Base-by-base conservation (phyloP, 2,797 vertebrate species). In the Perodicticus potto region DNA sequence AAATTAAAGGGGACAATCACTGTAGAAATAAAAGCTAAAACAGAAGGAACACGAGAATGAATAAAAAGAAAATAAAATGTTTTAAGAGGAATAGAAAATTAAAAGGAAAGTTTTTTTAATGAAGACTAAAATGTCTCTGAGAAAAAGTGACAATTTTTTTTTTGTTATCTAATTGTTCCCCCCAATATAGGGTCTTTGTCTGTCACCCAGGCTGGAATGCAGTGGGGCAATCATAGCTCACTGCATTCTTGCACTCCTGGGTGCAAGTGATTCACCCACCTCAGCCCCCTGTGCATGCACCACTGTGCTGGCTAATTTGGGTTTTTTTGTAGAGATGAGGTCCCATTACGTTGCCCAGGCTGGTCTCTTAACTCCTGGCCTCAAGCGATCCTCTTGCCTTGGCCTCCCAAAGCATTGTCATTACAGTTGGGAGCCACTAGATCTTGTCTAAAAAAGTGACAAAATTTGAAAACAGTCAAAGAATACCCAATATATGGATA, bases 1-100 rank as follows among this genome's bases (percentile, higher is more conserved):
- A 91, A 87, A 84, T 53, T 29, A 91, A 87, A 72, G 55, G 20
- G 78, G 55, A 96, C 78, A 81, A 43, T 23, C 22, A 92, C 67
- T 83, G 43, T 55, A 69, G n/a, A 74, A 67, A 69, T 69, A 16
- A 93, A 86, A 12, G 49, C 45, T 69, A 91, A 93, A 74, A 29
- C 34, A 70, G 45, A 84, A 92, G 34, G 34, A 87, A 5, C 14
- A 14, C 5, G 14, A 69, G 29, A 88, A 91, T 80, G 29, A 83
- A 22, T 59, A 40, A 73, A 61, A 11, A 65, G n/a, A 55, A 89
- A 77, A 27, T 3, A 67, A 91, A 78, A 84, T 63, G 3, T 22
- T 37, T 86, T 73, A 10, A 61, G 25, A 43, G 63, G 86, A 87
- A 73, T 14, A 81, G 17, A 49, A 49, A 83, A 45, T 53, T 43